Conservation (phyloP, 2,888 invertebrate species). For the Drosophila siamana region DNA sequence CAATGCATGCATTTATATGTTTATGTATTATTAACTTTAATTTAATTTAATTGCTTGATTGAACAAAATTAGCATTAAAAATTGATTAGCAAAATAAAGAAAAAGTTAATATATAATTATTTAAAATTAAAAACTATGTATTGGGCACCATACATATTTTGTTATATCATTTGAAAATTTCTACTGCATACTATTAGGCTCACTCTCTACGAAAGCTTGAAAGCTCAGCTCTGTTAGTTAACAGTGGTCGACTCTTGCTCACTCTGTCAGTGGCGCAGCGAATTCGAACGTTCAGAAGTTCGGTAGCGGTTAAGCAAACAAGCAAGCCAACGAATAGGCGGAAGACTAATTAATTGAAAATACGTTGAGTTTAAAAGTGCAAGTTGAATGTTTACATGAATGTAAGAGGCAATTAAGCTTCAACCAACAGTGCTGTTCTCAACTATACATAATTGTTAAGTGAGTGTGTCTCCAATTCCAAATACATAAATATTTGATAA, state of each 20-base stretch:
- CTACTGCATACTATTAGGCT: slow-evolving; percentile 1
- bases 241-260: slow-evolving; percentile 11
- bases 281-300: slow-evolving; percentile 41
- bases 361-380: slow-evolving; percentile 37
- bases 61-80: too few species aligned
- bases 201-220: not conserved
- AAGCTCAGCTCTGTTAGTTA: slow-evolving; percentile 18
- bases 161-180: not conserved
- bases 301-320: slow-evolving; percentile 42
- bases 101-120: too few species aligned
- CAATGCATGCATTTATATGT: too few species aligned
- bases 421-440: too few species aligned
- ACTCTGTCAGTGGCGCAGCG: slow-evolving; percentile 15
- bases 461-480: slow-evolving; percentile 2
- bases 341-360: slow-evolving; percentile 34
- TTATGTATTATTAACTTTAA: too few species aligned
- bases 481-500: slow-evolving; percentile 32
- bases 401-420: slow-evolving; percentile 19
- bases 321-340: slow-evolving; percentile 14
- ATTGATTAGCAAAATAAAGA: too few species aligned
- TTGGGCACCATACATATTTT: too few species aligned
- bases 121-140: too few species aligned
- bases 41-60: not conserved
- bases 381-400: slow-evolving; percentile 16
- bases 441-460: too few species aligned